phyloP scores from a whole-genome alignment of 1,140 invertebrate species.

The Sarcophaga bullata region DNA sequence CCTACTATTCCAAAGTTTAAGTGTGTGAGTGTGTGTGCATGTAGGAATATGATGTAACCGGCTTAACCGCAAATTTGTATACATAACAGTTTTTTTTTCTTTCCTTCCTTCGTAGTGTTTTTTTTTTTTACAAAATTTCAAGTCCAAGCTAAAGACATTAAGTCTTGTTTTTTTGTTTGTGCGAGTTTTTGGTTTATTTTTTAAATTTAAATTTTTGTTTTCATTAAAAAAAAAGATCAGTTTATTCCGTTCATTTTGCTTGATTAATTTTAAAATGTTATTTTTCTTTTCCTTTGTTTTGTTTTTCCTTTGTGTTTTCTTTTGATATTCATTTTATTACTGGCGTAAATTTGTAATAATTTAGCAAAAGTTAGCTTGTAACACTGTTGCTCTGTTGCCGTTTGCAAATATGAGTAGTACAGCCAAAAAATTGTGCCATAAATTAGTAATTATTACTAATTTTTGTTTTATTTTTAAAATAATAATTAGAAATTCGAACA shows the following conservation, averaged over 20 bases:
- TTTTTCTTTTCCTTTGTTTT: not conserved
- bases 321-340: not conserved
- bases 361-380: not conserved
- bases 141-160: slow-evolving; percentile 13
- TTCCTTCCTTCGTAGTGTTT: not conserved
- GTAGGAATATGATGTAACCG: slow-evolving; percentile 45
- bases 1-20: slow-evolving; percentile 45
- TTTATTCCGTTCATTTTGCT: slow-evolving; percentile 35
- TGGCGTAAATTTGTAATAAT: slow-evolving; percentile 17
- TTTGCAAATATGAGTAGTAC: no score
- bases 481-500: no score
- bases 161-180: not conserved
- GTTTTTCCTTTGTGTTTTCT: slow-evolving; percentile 9
- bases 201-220: no score
- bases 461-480: not conserved
- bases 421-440: no score
- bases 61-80: slow-evolving; percentile 42
- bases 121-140: slow-evolving; percentile 32
- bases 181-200: not conserved
- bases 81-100: slow-evolving; percentile 32
- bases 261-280: not conserved
- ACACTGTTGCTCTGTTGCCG: no score
- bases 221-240: not conserved
- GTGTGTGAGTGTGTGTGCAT: not conserved
- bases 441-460: not conserved